Evolutionary conservation across 1,140 invertebrate species (phyloP), one percentile per base, ranked within the genome.

Genomic region (Drosophila seguyi): DNA sequence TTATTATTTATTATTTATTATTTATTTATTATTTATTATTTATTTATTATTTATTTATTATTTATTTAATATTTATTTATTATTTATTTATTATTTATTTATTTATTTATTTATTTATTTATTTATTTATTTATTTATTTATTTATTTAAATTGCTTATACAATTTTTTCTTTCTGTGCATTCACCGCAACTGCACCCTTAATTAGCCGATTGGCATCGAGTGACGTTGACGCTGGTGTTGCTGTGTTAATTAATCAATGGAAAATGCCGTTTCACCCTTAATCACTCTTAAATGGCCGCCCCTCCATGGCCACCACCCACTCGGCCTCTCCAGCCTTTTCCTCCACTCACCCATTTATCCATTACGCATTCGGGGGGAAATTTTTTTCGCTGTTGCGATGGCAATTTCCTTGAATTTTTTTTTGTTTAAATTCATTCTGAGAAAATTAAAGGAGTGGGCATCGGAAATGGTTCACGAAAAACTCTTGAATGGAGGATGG

Each of bases 181-280:
- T 25, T 25, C 18, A 44, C 31, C 36, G 11, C 45, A 47, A 48
- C n/a, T 18, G 25, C 57, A 63, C 20, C 25, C 59, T 66, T 56
- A 79, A 79, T 79, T 79, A 63, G 60, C 5, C 50, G 55, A 36
- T 60, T 20, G 67, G 69, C 59, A 66, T 76, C 73, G 73, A 76
- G 74, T 77, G 62, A 77, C 65, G 56, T 66, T 68, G 45, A 57
- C 34, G 25, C 45, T 47, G 45, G 45, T 47, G 38, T 25, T 45
- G 27, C 74, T 38, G 38, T 61, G 56, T 77, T 76, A 76, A 76
- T 76, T 76, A 76, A 76, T 76, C 62, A 76, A 76, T 76, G 62
- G 74, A 76, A 76, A 76, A 59, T 76, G 74, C 73, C 74, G 74
- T 53, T 76, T 76, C 62, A 57, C 52, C 74, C 45, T 75, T 76